Evolutionary conservation across 2,888 invertebrate genomes (phyloP).

Genomic region (Acrocyrtus sp.): DNA sequence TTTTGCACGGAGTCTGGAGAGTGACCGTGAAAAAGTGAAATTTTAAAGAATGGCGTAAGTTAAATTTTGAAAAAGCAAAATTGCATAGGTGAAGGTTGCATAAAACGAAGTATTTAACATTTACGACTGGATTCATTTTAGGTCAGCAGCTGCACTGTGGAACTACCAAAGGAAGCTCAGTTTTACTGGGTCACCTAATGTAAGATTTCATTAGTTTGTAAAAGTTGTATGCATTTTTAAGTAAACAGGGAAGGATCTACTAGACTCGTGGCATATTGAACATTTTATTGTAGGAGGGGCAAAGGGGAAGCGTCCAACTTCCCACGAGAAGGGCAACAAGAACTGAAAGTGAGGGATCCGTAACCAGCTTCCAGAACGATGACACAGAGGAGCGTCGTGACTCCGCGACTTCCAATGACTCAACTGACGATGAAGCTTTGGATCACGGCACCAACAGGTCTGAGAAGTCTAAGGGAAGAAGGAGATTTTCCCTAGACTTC

Average conservation of each 20-base stretch:
- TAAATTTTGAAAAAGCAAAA: no score
- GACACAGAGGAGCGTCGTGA: background rate
- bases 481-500: slow-evolving; percentile 45
- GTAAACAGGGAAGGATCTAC: no score
- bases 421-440: slow-evolving; percentile 25
- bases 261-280: no score
- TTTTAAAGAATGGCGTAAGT: no score
- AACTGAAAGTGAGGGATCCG: slow-evolving; percentile 17
- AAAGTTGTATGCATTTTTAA: no score
- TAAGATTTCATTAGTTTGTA: no score
- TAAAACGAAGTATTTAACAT: background rate
- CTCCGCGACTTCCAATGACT: slow-evolving; percentile 7
- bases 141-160: slow-evolving; percentile 30
- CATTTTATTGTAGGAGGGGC: background rate
- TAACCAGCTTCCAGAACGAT: background rate
- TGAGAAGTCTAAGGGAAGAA: background rate
- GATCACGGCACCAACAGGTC: no score
- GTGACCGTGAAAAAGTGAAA: no score
- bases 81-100: no score
- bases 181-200: background rate
- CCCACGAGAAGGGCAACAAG: slow-evolving; percentile 12
- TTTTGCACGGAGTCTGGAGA: no score
- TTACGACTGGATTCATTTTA: background rate
- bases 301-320: background rate
- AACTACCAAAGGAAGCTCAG: slow-evolving; percentile 27